A percentile compares a stretch with the other conserved stretches of the same genome.
Evolutionary conservation across 1,140 invertebrate genomes (phyloP).

Genomic region (Aphelinus atriplicis): DNA sequence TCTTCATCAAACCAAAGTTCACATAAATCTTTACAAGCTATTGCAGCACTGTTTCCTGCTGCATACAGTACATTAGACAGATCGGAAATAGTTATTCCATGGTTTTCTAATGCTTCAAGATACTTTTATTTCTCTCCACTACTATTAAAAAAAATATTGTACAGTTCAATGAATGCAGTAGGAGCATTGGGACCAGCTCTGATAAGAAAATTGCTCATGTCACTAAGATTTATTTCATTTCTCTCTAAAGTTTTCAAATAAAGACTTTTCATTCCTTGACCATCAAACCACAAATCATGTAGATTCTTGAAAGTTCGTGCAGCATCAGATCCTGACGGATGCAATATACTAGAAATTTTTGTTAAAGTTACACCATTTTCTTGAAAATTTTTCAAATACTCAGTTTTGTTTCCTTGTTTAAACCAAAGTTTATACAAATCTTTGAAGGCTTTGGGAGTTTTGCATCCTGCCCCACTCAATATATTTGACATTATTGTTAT

Average conservation of each 20-base stretch:
- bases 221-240: constrained; percentile 1
- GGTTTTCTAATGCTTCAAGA: constrained; percentile 28
- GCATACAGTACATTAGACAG: constrained; percentile 28
- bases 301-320: constrained; percentile 24
- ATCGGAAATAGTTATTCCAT: constrained; percentile 14
- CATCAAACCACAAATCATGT: constrained; percentile 45
- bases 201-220: constrained; percentile 21
- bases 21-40: constrained; percentile 26
- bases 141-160: constrained; percentile 47
- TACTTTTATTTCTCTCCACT: constrained; percentile 44
- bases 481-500: constrained; percentile 43
- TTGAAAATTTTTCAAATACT: constrained; percentile 2
- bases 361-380: not conserved
- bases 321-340: constrained; percentile 41
- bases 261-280: constrained; percentile 43
- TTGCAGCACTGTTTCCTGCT: not conserved
- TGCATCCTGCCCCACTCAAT: constrained; percentile 29
- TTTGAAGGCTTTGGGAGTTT: constrained; percentile 10
- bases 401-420: not conserved
- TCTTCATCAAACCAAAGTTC: not conserved
- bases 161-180: constrained; percentile 42
- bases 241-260: constrained; percentile 40
- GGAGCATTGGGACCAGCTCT: constrained; percentile 36
- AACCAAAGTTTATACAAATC: constrained; percentile 27
- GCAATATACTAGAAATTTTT: constrained; percentile 9